Evolutionary conservation across 1,140 invertebrate genomes (phyloP).

Genomic region (Philaenus spumarius): DNA sequence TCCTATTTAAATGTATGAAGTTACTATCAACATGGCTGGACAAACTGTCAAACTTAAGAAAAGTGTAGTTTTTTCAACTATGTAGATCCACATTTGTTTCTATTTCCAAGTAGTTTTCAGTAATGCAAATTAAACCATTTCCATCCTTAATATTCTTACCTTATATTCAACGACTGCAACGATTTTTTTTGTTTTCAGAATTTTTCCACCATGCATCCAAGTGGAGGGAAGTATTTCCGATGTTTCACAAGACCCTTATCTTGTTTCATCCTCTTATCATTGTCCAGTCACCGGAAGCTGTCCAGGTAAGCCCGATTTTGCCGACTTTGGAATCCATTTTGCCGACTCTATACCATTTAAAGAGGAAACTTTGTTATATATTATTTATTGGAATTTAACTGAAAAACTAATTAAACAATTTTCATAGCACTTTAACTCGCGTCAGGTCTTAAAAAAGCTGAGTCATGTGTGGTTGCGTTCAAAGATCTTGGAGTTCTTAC

Average conservation of each 20-base stretch:
- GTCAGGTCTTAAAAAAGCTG: too few species aligned
- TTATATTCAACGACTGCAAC: too few species aligned
- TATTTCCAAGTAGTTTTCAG: too few species aligned
- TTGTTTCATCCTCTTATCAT: conserved; percentile 17
- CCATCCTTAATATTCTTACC: neutral
- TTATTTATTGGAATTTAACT: too few species aligned
- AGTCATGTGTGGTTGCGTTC: too few species aligned
- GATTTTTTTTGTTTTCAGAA: conserved; percentile 2
- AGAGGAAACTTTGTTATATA: too few species aligned
- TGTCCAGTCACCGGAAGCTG: conserved; percentile 10
- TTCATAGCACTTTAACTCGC: too few species aligned
- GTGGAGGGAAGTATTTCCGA: conserved; percentile 5
- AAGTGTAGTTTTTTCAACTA: neutral
- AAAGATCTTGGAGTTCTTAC: too few species aligned
- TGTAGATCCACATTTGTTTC: too few species aligned
- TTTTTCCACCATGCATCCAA: conserved; percentile 16
- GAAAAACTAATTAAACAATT: neutral
- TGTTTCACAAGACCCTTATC: conserved; percentile 11
- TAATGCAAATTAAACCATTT: neutral
- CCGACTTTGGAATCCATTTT: too few species aligned
- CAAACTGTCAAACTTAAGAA: neutral
- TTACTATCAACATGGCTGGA: neutral
- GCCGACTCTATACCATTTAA: too few species aligned
- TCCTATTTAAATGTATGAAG: neutral
- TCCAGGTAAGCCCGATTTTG: conserved; percentile 14